A percentile compares a stretch with the other conserved stretches of the same genome.
phyloP scores from a whole-genome alignment of 2,797 vertebrate species.

The Pempheris klunzingeri region DNA sequence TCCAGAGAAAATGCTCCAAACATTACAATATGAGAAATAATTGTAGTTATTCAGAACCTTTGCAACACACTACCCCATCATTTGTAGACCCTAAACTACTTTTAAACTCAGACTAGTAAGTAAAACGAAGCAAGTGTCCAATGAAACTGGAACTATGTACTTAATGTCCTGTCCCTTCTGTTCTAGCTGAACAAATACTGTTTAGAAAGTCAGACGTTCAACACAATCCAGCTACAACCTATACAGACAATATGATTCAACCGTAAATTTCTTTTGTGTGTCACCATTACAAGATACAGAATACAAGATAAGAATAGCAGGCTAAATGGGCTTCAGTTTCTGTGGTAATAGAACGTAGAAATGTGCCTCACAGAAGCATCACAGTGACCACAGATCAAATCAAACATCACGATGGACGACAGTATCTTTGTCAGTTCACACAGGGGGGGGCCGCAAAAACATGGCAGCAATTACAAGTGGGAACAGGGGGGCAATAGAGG shows the following conservation, averaged over 20 bases:
- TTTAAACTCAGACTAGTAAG: background rate
- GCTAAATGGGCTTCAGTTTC: too few relatives aligned
- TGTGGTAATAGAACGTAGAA: background rate
- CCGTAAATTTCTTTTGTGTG: too few relatives aligned
- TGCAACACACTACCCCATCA: too few relatives aligned
- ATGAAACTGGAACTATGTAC: background rate
- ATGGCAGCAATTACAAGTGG: too few relatives aligned
- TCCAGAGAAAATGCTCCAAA: background rate
- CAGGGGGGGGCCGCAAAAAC: too few relatives aligned
- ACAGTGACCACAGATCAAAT: background rate
- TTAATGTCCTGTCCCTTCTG: background rate
- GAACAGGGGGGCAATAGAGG: too few relatives aligned
- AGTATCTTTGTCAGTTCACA: too few relatives aligned
- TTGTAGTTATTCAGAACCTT: background rate
- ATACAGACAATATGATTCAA: background rate
- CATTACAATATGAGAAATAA: background rate
- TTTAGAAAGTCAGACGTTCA: background rate
- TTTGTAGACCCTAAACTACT: background rate
- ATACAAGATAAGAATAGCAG: too few relatives aligned
- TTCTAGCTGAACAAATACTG: background rate
- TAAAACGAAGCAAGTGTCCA: background rate
- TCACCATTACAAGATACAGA: background rate
- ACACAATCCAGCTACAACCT: too few relatives aligned
- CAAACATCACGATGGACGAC: too few relatives aligned
- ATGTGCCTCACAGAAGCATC: background rate